phyloP scores from a whole-genome alignment of 2,797 vertebrate genomes.

The Rhinogobio ventralis region DNA sequence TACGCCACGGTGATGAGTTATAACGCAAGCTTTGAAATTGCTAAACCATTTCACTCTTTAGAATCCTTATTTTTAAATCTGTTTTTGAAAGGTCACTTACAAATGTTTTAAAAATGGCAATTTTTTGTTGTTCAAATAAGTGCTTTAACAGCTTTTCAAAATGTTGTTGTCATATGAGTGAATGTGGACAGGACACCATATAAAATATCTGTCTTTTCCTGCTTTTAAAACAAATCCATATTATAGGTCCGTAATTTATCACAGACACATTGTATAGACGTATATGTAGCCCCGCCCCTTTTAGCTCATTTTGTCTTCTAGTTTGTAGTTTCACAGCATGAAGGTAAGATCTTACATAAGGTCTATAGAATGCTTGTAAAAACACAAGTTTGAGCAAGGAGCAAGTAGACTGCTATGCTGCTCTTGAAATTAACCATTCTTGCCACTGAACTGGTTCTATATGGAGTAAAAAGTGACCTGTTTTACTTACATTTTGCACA shows the following conservation, averaged over 20 bases:
- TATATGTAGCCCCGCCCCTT: not conserved
- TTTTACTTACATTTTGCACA: not conserved
- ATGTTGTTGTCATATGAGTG: not conserved
- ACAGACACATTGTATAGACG: not conserved
- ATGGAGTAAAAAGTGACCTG: not conserved
- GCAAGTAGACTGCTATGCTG: not conserved
- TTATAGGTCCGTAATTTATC: not conserved
- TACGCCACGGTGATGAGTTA: not conserved
- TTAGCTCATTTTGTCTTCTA: not conserved
- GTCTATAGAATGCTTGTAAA: not conserved
- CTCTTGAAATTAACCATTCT: not conserved
- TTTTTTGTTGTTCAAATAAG: not conserved
- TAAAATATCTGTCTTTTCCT: not conserved
- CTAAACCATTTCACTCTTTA: conserved; percentile 25
- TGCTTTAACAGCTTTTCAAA: conserved; percentile 4
- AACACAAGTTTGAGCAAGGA: conserved; percentile 10
- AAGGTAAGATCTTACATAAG: not conserved
- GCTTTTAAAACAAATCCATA: not conserved
- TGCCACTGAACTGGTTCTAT: not conserved
- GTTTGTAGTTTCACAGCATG: not conserved
- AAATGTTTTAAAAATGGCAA: conserved; percentile 9
- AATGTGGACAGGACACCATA: not conserved
- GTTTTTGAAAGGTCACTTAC: conserved; percentile 24
- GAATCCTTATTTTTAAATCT: not conserved
- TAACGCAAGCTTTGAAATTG: conserved; percentile 3